These are phyloP conservation scores for Porites divaricata DNA, from an alignment of 92 coral and sea anemone genomes.

Conservation along the genomic window DNA sequence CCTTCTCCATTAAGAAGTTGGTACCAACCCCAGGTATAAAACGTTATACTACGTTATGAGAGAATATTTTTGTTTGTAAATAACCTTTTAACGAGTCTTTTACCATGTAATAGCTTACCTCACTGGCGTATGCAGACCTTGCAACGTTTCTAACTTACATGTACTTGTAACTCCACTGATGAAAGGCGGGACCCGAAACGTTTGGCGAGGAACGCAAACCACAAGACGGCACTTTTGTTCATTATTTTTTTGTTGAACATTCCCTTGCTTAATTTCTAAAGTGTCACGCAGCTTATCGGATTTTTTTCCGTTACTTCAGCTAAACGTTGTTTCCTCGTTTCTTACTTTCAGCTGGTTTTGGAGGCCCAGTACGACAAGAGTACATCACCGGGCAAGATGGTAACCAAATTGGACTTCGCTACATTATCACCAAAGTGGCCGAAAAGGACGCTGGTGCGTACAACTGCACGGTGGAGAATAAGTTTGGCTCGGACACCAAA, in stretches of 20 bases:
- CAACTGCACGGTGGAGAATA: conserved; percentile 61
- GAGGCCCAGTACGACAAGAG: conserved; percentile 56
- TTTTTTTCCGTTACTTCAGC: no score
- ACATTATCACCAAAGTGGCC: conserved; percentile 52
- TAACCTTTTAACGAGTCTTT: no score
- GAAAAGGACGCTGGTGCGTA: conserved; percentile 72
- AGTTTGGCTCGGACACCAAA: conserved; percentile 53
- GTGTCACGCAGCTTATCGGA: no score
- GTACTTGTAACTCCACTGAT: no score
- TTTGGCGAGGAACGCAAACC: no score
- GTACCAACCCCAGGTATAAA: conserved; percentile 68
- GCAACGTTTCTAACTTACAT: no score
- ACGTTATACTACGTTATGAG: background rate
- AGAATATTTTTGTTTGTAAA: background rate
- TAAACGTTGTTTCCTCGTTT: background rate
- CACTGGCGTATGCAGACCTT: no score
- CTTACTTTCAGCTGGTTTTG: conserved; percentile 61
- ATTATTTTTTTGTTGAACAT: no score
- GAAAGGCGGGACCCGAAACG: no score
- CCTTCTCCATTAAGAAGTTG: conserved; percentile 52
- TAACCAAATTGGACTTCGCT: conserved; percentile 62
- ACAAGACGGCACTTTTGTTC: no score
- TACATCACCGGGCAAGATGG: conserved; percentile 43
- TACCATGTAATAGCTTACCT: no score
- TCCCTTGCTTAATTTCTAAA: no score